phyloP scores from a whole-genome alignment of 1,140 invertebrate genomes.

The Hyles vespertilio region DNA sequence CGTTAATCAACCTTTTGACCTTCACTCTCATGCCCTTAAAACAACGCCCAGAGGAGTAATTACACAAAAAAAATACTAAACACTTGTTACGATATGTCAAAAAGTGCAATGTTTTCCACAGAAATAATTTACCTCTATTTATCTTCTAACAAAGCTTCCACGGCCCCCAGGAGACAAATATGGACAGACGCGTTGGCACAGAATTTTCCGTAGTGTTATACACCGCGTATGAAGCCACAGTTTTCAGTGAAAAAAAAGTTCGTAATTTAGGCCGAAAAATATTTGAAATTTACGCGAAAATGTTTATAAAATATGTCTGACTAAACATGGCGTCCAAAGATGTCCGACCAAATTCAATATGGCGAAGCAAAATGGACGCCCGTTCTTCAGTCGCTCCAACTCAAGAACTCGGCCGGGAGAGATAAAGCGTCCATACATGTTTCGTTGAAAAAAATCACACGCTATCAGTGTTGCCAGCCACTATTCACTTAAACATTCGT shows the following conservation, averaged over 20 bases:
- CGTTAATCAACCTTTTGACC: conserved; percentile 51
- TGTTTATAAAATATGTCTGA: conserved; percentile 77
- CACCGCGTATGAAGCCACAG: conserved; percentile 47
- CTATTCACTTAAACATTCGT: not conserved
- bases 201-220: conserved; percentile 57
- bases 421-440: conserved; percentile 41
- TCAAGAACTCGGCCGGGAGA: conserved; percentile 33
- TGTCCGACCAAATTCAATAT: conserved; percentile 77
- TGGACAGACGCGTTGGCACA: conserved; percentile 61
- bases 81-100: conserved; percentile 71
- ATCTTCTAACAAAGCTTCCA: conserved; percentile 72
- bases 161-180: conserved; percentile 66
- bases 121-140: conserved; percentile 75
- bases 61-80: conserved; percentile 66
- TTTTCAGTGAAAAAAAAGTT: conserved; percentile 71
- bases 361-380: conserved; percentile 76
- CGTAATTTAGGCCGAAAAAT: conserved; percentile 68
- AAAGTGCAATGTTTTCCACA: conserved; percentile 66
- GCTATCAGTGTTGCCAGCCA: conserved; percentile 34
- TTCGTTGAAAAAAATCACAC: conserved; percentile 29
- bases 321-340: conserved; percentile 77
- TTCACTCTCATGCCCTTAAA: conserved; percentile 42
- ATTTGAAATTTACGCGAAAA: conserved; percentile 77
- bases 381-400: conserved; percentile 38
- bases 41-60: conserved; percentile 38